Evolutionary conservation across 2,797 vertebrate species (phyloP), one percentile per base, ranked within the genome.

Genomic region (Xiphophorus birchmanni): DNA sequence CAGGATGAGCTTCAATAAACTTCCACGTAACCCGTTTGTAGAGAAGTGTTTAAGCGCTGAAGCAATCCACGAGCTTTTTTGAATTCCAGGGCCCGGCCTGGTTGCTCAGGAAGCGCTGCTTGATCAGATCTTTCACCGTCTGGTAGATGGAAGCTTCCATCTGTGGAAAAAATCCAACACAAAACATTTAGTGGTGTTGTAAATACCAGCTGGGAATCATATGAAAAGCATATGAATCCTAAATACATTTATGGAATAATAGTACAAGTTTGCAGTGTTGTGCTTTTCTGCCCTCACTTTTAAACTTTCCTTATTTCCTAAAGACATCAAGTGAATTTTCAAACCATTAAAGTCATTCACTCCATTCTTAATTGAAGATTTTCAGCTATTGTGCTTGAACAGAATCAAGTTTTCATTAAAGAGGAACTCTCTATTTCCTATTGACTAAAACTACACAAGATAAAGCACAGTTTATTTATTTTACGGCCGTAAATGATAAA

Each of bases 61-160:
- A 96, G 75, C 85, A 85, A 88, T 96, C 95, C 79, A 96, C 96
- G 69, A 96, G 86, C 50, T 91, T 89, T 84, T 96, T 96, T 2
- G 95, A 92, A 50, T 88, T 93, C 95, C 96, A 96, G 5, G 89
- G 77, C 32, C 96, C 96, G 0, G 93, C 94, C 0, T 90, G 69
- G 83, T 87, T 89, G 45, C 77, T 84, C 79, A 91, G 54, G 80
- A 96, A 94, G 80, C 90, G 88, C 10, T 94, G 77, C 75, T 87
- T 95, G 73, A 95, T 86, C 76, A 93, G 74, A 32, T 92, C 83
- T 88, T 96, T 96, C 72, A 92, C 89, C 0, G 78, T 89, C 84
- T 95, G 94, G 82, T 95, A 94, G 54, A 77, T 32, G 21, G 4
- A 1, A 0, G 93, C 91, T 45, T 91, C 90, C n/a, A 82, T 48